Evolutionary conservation across 2,888 invertebrate species (phyloP), one percentile per base, ranked within the genome.

Genomic region (Conus canariensis): DNA sequence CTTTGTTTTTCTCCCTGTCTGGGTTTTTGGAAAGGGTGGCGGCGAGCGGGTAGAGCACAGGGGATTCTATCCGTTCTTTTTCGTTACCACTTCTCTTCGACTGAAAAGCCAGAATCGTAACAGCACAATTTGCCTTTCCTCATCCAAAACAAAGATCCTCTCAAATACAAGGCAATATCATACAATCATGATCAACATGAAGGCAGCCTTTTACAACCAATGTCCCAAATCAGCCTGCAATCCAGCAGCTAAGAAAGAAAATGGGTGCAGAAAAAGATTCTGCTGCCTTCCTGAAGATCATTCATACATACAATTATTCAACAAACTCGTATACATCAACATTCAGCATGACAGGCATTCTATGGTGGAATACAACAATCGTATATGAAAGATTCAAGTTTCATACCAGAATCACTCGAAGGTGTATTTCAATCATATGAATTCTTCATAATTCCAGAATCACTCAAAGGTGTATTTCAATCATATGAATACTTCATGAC

Each of bases 51-150:
- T 45, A 45, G 45, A 64, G 16, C 64, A 64, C 64, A 64, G 45
- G 45, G 19, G 19, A 58, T 58, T 22, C 4, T 83, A 9, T 83
- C 58, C 5, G 30, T 80, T 80, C 30, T 14, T 14, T 80, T 83
- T 56, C 56, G 19, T 19, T 83, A 3, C 19, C 8, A 56, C 56
- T 56, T 56, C 22, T 14, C 10, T 58, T 83, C 6, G 16, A 64
- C 64, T 14, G 16, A 10, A 64, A 64, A 7, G 10, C 10, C 16
- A 16, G 16, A 56, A 14, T 45, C 22, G 10, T 60, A 67, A 25
- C 86, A 86, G 86, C 86, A 67, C 86, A 86, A 86, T 45, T 16
- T 45, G 67, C 67, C 67, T 67, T 67, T 25, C 86, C 86, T 67
- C 60, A 85, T 8, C 67, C 45, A 64, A 64, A 64, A 45, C 58